Percentiles rank a stretch among this genome's conserved stretches.
Conservation (phyloP, 2,113 vertebrate genomes). For the Lonchura striata region DNA sequence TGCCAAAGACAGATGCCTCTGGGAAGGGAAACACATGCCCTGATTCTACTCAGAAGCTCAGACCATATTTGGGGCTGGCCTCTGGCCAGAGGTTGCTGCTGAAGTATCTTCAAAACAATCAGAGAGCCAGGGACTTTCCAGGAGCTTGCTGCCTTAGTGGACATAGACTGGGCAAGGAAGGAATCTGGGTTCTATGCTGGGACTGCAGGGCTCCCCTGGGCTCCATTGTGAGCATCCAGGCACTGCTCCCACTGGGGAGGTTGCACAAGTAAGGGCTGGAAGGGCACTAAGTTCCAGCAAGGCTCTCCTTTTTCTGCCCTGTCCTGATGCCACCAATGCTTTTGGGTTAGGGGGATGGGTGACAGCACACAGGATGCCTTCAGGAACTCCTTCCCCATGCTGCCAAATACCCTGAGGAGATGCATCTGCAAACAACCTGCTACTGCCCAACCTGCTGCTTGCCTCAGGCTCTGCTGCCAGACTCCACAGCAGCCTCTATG, state of each 20-base stretch:
- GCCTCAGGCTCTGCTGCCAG: neutral
- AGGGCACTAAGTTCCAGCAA: neutral
- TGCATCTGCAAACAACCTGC: accelerated
- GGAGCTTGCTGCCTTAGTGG: neutral
- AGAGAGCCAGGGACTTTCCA: slow-evolving; percentile 49
- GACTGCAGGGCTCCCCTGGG: neutral
- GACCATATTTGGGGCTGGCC: neutral
- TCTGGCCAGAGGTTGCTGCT: neutral
- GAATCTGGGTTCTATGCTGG: neutral
- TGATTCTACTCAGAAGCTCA: neutral
- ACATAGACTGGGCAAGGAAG: neutral
- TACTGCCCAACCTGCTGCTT: neutral
- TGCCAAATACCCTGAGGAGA: neutral
- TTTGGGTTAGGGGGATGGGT: neutral
- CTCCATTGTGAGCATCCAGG: neutral
- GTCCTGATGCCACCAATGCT: neutral
- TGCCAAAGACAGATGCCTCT: neutral
- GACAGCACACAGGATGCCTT: neutral
- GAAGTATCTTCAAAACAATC: neutral
- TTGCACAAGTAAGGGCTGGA: neutral
- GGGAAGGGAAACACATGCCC: neutral
- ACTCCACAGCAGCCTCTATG: neutral
- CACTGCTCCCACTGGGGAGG: neutral
- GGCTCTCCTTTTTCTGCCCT: neutral
- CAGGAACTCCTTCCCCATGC: neutral